These are phyloP conservation scores for Schizotus pectinicornis DNA, from an alignment of 2,888 invertebrate species.

Conservation along the genomic window DNA sequence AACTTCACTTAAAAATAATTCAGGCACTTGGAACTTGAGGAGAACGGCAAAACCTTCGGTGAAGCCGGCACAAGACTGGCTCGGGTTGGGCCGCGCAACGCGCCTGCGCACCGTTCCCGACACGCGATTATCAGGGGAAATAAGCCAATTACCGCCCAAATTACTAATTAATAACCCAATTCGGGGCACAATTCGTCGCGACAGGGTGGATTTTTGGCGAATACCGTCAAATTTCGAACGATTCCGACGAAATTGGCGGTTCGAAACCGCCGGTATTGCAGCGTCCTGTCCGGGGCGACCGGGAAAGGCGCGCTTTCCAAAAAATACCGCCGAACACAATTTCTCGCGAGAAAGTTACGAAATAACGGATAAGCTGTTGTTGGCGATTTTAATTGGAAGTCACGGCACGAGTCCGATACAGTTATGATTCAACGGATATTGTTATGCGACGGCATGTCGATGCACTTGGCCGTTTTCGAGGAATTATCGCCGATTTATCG, in stretches of 20 bases:
- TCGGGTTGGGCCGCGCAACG: constrained; percentile 44
- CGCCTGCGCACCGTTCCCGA: constrained; percentile 33
- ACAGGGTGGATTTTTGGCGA: no score
- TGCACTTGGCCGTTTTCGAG: background rate
- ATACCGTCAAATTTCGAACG: no score
- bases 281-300: no score
- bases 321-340: no score
- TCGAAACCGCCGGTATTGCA: no score
- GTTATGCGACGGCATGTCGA: constrained; percentile 40
- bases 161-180: constrained; percentile 4
- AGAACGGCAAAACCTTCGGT: constrained; percentile 41
- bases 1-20: constrained; percentile 36
- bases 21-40: constrained; percentile 42
- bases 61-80: constrained; percentile 48
- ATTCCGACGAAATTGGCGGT: no score
- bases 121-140: background rate
- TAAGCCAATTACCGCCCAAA: background rate
- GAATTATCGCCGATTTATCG: background rate
- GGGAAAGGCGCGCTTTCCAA: no score
- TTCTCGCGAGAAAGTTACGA: no score
- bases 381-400: constrained; percentile 38
- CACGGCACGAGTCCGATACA: constrained; percentile 37
- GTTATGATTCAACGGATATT: constrained; percentile 42
- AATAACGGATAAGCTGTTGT: background rate
- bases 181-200: no score